Evolutionary conservation across 2,888 invertebrate genomes (phyloP), one percentile per base, ranked within the genome.

Genomic region (Eumacrocentrus americanus): DNA sequence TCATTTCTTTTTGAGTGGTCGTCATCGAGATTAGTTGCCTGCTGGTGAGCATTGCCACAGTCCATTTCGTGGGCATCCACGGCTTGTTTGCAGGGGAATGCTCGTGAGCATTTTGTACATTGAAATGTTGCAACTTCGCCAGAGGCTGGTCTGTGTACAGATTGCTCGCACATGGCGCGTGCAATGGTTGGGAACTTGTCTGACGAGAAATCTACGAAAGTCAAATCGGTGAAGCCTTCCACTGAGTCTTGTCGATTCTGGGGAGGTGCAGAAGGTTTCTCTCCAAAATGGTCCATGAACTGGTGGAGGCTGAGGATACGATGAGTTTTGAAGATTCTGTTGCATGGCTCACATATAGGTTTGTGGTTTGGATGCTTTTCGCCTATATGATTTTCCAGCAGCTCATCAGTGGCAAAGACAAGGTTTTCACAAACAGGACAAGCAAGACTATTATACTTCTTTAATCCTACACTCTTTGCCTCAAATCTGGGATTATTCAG

Each of bases 161-260:
- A 86, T 66, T 86, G 85, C 72, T 92, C 92, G 77, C 89, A 90
- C 63, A 88, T 85, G 18, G 88, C 86, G 65, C 90, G 86, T 0
- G 91, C 90, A 65, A 93, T 91, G 55, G 91, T 85, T 0, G 92
- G 88, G 74, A 91, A 92, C 76, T 93, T 93, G 68, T 87, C 87
- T 61, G 87, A 88, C 0, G 92, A 89, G 75, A 92, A 94, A 74
- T 92, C 92, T n/a, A 90, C 86, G 75, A 89, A 91, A 1, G 88
- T 87, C 56, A 89, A 81, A 77, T 92, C 91, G 67, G 87, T 86
- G 77, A 89, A 90, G 12, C 89, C 89, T 1, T 86, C 81, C 44
- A 89, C 85, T 0, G 84, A 82, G 63, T 86, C 86, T 66, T 68
- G 67, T 47, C 65, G 63, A 44, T 70, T 78, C 69, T 44, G 18